Evolutionary conservation across 2,113 vertebrate species (phyloP).

Genomic region (Prionailurus bengalensis): DNA sequence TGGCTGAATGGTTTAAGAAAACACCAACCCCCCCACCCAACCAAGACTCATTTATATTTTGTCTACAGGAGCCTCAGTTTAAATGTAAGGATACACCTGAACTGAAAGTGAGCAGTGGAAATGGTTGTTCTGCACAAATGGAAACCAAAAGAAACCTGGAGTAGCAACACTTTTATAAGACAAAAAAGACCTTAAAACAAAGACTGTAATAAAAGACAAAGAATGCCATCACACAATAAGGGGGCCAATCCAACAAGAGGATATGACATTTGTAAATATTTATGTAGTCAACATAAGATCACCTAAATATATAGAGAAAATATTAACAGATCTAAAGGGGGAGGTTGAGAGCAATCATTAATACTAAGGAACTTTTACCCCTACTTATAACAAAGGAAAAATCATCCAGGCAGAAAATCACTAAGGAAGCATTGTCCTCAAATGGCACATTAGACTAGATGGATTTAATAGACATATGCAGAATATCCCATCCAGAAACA

Average conservation of each 20-base stretch:
- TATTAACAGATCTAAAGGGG: no score
- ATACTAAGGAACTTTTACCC: no score
- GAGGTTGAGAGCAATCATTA: no score
- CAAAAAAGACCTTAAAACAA: neutral
- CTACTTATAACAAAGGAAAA: no score
- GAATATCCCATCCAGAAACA: neutral
- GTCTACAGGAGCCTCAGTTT: neutral
- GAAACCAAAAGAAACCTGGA: neutral
- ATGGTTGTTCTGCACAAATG: neutral
- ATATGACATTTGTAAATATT: neutral
- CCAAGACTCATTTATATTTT: neutral
- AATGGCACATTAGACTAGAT: no score
- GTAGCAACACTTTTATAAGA: neutral
- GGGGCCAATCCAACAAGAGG: neutral
- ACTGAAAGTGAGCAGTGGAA: neutral
- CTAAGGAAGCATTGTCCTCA: no score
- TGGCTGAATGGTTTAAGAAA: neutral
- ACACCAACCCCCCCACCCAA: neutral
- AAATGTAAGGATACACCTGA: neutral
- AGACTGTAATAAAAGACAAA: neutral
- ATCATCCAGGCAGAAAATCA: no score
- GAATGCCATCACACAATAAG: neutral
- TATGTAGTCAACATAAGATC: neutral
- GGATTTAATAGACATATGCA: no score
- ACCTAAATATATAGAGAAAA: no score